phyloP scores from a whole-genome alignment of 2,888 invertebrate species.

The Suillia variegata region DNA sequence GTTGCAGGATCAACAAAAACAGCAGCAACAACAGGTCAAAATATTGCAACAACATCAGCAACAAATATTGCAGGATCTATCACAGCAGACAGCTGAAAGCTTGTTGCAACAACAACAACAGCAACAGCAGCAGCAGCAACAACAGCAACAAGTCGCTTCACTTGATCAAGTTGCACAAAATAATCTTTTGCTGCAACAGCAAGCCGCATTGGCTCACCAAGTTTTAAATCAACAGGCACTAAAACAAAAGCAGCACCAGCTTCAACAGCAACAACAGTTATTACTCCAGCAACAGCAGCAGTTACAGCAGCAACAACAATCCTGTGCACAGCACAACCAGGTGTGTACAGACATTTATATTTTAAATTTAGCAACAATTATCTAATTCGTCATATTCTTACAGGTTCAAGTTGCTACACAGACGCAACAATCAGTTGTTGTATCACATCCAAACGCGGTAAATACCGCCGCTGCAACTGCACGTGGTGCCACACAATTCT shows the following conservation, averaged over 20 bases:
- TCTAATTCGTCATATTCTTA: no score
- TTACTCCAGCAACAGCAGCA: conserved; percentile 64
- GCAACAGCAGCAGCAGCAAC: conserved; percentile 39
- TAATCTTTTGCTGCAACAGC: conserved; percentile 53
- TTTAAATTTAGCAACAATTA: conserved; percentile 24
- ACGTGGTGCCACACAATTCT: conserved; percentile 41
- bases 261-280: conserved; percentile 62
- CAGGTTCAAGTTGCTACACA: conserved; percentile 71
- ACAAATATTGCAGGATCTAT: conserved; percentile 33
- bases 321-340: conserved; percentile 47
- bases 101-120: conserved; percentile 44
- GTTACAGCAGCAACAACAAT: conserved; percentile 58
- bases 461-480: conserved; percentile 32
- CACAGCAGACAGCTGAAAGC: conserved; percentile 40
- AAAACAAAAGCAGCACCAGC: conserved; percentile 52
- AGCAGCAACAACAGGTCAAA: conserved; percentile 38
- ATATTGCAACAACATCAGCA: conserved; percentile 48
- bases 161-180: conserved; percentile 57
- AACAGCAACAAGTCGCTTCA: conserved; percentile 46
- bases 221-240: conserved; percentile 48
- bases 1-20: conserved; percentile 39
- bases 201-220: conserved; percentile 45
- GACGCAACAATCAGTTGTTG: conserved; percentile 63
- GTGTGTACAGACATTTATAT: no score
- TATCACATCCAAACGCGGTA: conserved; percentile 40